Conservation (phyloP, 2,113 vertebrate genomes). For the Lophotis ruficrista region DNA sequence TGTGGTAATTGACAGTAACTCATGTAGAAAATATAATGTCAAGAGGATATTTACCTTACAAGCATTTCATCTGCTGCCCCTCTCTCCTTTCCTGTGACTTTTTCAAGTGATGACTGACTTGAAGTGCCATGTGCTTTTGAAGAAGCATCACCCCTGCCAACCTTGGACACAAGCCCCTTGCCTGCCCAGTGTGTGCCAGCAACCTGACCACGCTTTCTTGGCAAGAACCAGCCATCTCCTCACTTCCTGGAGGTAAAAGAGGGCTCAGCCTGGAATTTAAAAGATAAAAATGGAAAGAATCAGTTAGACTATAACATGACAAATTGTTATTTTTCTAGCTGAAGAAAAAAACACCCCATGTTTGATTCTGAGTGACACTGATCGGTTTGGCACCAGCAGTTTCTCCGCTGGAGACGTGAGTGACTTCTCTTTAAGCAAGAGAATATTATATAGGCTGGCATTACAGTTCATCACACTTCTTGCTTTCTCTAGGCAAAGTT, state of each 20-base stretch:
- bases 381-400: not conserved
- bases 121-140: not conserved
- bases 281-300: slow-evolving; percentile 58
- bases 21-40: not conserved
- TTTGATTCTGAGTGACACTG: slow-evolving; percentile 45
- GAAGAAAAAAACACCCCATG: not conserved
- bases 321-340: slow-evolving; percentile 51
- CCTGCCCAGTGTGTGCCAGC: slow-evolving; percentile 55
- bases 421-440: slow-evolving; percentile 29
- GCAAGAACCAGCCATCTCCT: slow-evolving; percentile 23
- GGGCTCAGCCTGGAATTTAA: slow-evolving; percentile 31
- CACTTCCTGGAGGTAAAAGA: slow-evolving; percentile 57
- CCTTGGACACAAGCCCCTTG: slow-evolving; percentile 57
- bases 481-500: slow-evolving; percentile 43
- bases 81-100: slow-evolving; percentile 1
- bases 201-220: slow-evolving; percentile 65
- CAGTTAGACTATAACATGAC: slow-evolving; percentile 36
- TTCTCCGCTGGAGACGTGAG: not conserved
- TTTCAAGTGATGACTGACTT: not conserved
- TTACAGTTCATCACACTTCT: slow-evolving; percentile 11
- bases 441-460: not conserved
- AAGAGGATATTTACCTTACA: slow-evolving; percentile 49
- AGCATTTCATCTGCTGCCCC: slow-evolving; percentile 12
- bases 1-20: slow-evolving; percentile 10
- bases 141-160: slow-evolving; percentile 41